These are phyloP conservation scores for Podocnemis expansa DNA, from an alignment of 2,113 vertebrate genomes.

Conservation along the genomic window DNA sequence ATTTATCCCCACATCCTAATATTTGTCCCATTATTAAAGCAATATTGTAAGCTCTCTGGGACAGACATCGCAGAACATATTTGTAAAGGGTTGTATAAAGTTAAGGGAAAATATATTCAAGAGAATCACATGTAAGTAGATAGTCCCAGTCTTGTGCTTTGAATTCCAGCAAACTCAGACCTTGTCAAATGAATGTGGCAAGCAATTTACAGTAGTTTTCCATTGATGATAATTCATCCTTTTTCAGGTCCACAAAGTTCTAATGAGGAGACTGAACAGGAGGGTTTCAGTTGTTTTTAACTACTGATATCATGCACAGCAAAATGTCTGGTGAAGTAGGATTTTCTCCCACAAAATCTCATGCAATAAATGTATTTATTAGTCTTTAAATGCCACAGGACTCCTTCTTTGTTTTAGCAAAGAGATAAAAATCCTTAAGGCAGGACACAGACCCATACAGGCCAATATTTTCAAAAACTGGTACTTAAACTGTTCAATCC, in stretches of 20 bases:
- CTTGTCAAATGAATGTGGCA: background rate
- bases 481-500: background rate
- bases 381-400: too few species aligned
- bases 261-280: background rate
- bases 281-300: background rate
- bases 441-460: background rate
- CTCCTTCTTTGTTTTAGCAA: too few species aligned
- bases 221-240: background rate
- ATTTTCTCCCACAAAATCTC: too few species aligned
- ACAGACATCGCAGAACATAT: background rate
- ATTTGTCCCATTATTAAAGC: fast-evolving
- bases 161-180: background rate
- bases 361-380: too few species aligned
- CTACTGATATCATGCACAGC: background rate
- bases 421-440: background rate
- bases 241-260: background rate
- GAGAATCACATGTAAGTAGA: background rate
- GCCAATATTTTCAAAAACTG: background rate
- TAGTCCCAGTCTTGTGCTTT: background rate
- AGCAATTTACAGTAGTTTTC: background rate
- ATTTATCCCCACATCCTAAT: background rate
- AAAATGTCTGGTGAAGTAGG: too few species aligned
- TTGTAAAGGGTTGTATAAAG: background rate
- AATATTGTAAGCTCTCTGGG: background rate
- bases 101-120: background rate